A percentile compares a stretch with the other conserved stretches of the same genome.
Conservation (phyloP, 2,888 invertebrate genomes). For the Bombylius discolor region DNA sequence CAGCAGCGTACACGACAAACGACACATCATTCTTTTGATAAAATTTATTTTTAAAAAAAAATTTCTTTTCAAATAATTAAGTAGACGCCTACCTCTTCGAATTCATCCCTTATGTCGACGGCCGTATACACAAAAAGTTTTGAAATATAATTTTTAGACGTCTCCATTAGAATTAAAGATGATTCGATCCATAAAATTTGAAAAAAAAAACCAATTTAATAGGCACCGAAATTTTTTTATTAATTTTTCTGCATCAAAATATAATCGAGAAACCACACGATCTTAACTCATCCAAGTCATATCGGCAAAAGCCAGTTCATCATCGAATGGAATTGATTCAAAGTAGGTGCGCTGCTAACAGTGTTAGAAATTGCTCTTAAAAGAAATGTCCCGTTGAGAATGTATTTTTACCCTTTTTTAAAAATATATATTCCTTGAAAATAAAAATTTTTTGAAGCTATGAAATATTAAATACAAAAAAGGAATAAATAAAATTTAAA, state of each 20-base stretch:
- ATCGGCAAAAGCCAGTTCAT: slow-evolving; percentile 7
- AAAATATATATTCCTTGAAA: no score
- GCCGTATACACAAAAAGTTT: slow-evolving; percentile 69
- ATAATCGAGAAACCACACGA: slow-evolving; percentile 2
- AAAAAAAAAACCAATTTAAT: neutral
- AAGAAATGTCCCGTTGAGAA: no score
- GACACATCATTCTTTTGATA: no score
- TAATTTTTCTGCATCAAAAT: neutral
- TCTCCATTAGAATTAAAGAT: slow-evolving; percentile 23
- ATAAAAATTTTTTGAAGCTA: no score
- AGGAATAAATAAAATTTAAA: no score
- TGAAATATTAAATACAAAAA: no score
- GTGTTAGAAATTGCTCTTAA: no score
- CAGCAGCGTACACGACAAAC: slow-evolving; percentile 11
- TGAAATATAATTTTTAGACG: slow-evolving; percentile 37
- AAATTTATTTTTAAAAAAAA: neutral
- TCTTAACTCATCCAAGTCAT: slow-evolving; percentile 7
- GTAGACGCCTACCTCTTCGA: slow-evolving; percentile 62
- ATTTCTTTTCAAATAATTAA: slow-evolving; percentile 1
- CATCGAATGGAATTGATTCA: no score
- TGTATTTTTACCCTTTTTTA: no score
- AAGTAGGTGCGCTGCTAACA: no score
- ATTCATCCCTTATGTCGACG: slow-evolving; percentile 80
- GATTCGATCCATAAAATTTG: no score
- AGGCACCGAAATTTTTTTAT: slow-evolving; percentile 5